phyloP scores from a whole-genome alignment of 2,113 vertebrate species.

The Pomatostomus ruficeps region DNA sequence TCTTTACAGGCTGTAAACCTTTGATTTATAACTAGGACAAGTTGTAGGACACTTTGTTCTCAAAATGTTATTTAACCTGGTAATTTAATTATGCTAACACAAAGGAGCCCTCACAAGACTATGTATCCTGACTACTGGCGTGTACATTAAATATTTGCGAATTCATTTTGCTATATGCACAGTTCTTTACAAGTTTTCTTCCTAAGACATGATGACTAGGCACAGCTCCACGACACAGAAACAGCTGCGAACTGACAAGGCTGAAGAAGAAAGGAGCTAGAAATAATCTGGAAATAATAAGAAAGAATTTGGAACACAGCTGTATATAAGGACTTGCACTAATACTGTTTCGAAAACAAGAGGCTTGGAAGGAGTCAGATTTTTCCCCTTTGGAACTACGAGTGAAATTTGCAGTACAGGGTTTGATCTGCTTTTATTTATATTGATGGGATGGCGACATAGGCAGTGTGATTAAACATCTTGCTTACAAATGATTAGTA shows the following conservation, averaged over 20 bases:
- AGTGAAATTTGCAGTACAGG: background rate
- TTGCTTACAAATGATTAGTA: background rate
- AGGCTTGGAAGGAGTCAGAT: background rate
- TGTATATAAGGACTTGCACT: background rate
- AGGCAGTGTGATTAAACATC: background rate
- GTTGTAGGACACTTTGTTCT: background rate
- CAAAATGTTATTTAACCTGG: background rate
- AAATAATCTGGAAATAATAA: background rate
- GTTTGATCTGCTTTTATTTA: background rate
- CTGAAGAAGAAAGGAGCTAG: background rate
- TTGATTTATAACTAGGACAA: background rate
- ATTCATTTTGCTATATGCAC: background rate
- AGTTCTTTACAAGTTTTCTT: background rate
- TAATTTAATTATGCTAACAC: background rate
- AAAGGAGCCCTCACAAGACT: background rate
- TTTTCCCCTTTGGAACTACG: background rate
- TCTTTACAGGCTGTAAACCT: background rate
- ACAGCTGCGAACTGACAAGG: background rate
- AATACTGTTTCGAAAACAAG: background rate
- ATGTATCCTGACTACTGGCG: background rate
- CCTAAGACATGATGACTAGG: background rate
- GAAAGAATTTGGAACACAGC: background rate
- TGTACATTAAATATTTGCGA: background rate
- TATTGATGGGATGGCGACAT: background rate
- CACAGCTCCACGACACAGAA: background rate